Evolutionary conservation across 2,888 invertebrate species (phyloP).

Genomic region (Melinopterus prodromus): DNA sequence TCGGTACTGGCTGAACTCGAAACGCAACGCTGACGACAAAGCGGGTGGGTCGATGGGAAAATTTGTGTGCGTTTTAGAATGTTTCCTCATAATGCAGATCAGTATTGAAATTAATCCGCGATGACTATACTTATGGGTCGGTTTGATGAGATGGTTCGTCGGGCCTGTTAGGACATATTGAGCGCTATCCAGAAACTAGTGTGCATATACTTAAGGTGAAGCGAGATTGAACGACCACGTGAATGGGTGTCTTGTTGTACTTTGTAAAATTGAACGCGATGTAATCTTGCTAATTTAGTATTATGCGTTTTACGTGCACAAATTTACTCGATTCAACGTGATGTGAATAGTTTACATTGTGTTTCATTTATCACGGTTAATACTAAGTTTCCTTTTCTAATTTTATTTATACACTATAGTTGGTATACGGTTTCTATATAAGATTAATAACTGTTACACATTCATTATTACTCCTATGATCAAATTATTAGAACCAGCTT

Average conservation of each 20-base stretch:
- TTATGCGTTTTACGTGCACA: slow-evolving; percentile 27
- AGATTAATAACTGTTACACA: too few species aligned
- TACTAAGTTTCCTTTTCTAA: too few species aligned
- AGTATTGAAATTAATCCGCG: slow-evolving; percentile 43
- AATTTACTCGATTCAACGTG: background rate
- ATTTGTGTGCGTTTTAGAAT: slow-evolving; percentile 37
- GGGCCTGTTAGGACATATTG: too few species aligned
- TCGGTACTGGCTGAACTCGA: slow-evolving; percentile 9
- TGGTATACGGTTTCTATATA: too few species aligned
- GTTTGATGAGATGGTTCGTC: slow-evolving; percentile 16
- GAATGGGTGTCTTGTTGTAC: too few species aligned
- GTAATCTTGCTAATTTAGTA: slow-evolving; percentile 20
- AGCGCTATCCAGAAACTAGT: background rate
- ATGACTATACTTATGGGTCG: slow-evolving; percentile 36
- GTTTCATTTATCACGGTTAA: too few species aligned
- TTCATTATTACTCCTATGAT: too few species aligned
- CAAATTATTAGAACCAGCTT: too few species aligned
- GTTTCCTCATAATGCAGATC: slow-evolving; percentile 42
- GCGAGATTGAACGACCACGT: background rate
- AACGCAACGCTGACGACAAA: background rate
- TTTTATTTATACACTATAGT: too few species aligned
- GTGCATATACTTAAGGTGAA: background rate
- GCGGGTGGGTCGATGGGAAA: slow-evolving; percentile 25
- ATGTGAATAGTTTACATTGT: background rate
- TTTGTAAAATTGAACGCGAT: background rate